Evolutionary conservation across 2,797 vertebrate genomes (phyloP), one percentile per base, ranked within the genome.

Genomic region (Valencia hispanica): DNA sequence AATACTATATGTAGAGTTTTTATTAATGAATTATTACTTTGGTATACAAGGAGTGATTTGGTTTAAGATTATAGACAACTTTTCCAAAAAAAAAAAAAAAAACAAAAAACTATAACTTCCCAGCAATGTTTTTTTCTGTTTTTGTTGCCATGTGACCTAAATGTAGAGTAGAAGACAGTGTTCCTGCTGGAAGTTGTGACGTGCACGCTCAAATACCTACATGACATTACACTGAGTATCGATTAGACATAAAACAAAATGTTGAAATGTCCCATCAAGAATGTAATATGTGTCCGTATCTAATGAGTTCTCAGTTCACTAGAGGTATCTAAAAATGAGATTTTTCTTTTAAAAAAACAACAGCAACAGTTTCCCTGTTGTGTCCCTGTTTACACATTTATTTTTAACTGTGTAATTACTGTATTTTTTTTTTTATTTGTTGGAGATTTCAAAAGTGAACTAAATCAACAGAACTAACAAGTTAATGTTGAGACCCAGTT

Each of bases 211-310:
- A 68, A 18, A 74, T 14, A 4, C 18, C 0, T 53, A 15, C 36
- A 51, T 66, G 53, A 12, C 17, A 30, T 53, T 39, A 18, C 30
- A 41, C 4, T 20, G 68, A 61, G 82, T 84, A 83, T 82, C 50
- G 48, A 77, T 25, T 77, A 48, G 10, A 3, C 27, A 73, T n/a
- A n/a, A n/a, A n/a, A 12, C 39, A 43, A 15, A 2, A 66, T 66
- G n/a, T 25, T 66, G 32, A 65, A 25, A 65, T 5, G 22, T 39
- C 25, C 5, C 14, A n/a, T 8, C 39, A 68, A 6, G 14, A 25
- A 41, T 43, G 14, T 43, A 27, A 43, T 41, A 8, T 3, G 20
- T 68, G 12, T 10, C 20, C 22, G 61, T 65, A 43, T 68, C 8
- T n/a, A 43, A 27, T 2, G 0, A 2, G 11, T 11, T 68, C 36